These are phyloP conservation scores for Catharus minimus DNA, from an alignment of 2,113 vertebrate genomes.

Conservation along the genomic window DNA sequence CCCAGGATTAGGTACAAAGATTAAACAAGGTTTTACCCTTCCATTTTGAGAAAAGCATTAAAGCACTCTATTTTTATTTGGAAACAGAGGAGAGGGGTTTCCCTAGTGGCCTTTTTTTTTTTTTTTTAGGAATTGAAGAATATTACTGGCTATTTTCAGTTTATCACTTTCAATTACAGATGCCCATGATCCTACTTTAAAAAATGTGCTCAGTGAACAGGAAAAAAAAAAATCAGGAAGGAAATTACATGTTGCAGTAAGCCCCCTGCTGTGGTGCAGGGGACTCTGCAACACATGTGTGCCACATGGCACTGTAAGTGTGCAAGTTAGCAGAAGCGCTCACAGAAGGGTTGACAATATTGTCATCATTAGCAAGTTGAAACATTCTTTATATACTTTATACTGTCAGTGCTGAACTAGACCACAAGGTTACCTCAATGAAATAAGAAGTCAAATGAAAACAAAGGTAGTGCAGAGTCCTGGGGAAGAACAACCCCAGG, in stretches of 20 bases:
- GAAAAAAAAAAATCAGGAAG: background rate
- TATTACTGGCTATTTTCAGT: constrained; percentile 51
- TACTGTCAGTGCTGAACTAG: background rate
- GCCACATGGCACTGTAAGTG: background rate
- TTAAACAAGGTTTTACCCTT: background rate
- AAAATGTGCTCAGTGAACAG: constrained; percentile 15
- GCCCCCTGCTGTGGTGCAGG: background rate
- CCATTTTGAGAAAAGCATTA: background rate
- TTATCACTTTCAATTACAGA: constrained; percentile 42
- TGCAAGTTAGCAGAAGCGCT: background rate
- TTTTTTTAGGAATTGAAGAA: constrained; percentile 18
- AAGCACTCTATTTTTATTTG: background rate
- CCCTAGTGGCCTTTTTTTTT: background rate
- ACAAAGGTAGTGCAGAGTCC: background rate
- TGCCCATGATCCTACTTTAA: constrained; percentile 35
- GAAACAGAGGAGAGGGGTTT: background rate
- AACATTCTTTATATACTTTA: background rate
- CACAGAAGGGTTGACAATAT: background rate
- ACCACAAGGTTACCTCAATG: background rate
- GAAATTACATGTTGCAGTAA: background rate
- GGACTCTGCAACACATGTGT: background rate
- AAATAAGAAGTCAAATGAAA: background rate
- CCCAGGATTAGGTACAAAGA: background rate
- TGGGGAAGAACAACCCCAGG: background rate
- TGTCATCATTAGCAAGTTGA: background rate